phyloP scores from a whole-genome alignment of 2,888 invertebrate species.

The Drosophila differens region DNA sequence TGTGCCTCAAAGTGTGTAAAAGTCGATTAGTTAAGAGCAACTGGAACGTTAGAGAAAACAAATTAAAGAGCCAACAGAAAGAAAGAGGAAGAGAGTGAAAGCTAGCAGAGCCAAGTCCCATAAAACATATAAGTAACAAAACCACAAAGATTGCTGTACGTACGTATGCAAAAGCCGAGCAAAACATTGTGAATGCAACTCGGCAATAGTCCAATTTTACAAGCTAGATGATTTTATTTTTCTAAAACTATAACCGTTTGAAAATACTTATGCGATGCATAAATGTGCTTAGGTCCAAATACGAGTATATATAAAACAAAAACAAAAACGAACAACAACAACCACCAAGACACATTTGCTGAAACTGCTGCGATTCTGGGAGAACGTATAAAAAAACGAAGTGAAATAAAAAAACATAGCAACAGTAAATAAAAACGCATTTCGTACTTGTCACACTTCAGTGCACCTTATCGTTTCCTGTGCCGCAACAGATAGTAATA shows the following conservation, averaged over 20 bases:
- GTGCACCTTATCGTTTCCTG: constrained; percentile 38
- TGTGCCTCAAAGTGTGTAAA: constrained; percentile 76
- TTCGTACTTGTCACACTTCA: constrained; percentile 51
- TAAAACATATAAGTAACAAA: constrained; percentile 13
- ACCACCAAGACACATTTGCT: constrained; percentile 54
- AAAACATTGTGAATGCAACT: constrained; percentile 48
- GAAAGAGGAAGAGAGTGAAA: background rate
- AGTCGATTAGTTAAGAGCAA: constrained; percentile 54
- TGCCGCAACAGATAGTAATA: constrained; percentile 7
- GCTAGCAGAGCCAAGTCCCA: constrained; percentile 5
- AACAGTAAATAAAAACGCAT: constrained; percentile 32
- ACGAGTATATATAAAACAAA: constrained; percentile 8
- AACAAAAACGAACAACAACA: constrained; percentile 11
- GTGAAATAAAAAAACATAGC: background rate
- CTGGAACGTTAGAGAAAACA: constrained; percentile 6
- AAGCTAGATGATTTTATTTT: constrained; percentile 54
- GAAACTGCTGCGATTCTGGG: constrained; percentile 26
- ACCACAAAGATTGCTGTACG: constrained; percentile 35
- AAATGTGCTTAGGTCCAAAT: constrained; percentile 40
- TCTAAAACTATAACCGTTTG: constrained; percentile 33
- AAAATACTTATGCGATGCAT: constrained; percentile 21
- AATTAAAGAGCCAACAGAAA: background rate
- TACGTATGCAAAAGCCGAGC: constrained; percentile 32
- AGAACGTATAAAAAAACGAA: background rate
- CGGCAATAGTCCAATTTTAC: constrained; percentile 60